These are phyloP conservation scores for Drosophila simulans DNA, from an alignment of 1,140 invertebrate species.

Conservation along the genomic window DNA sequence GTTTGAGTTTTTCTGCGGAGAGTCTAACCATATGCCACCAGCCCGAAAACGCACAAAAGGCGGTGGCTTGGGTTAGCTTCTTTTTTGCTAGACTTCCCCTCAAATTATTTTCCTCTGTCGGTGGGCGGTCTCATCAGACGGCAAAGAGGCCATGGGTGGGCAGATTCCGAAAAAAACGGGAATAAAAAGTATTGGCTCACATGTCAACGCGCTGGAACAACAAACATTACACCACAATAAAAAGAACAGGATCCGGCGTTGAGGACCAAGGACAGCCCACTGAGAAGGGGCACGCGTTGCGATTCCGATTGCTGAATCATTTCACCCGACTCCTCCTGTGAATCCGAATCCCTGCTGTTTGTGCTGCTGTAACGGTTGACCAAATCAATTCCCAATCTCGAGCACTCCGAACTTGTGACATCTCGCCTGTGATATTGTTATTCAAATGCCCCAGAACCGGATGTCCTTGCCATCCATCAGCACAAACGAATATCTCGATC, in stretches of 20 bases:
- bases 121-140: slow-evolving; percentile 77
- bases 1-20: slow-evolving; percentile 20
- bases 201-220: slow-evolving; percentile 76
- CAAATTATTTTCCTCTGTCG: slow-evolving; percentile 26
- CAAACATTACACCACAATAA: slow-evolving; percentile 74
- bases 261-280: slow-evolving; percentile 52
- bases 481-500: slow-evolving; percentile 12
- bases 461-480: slow-evolving; percentile 47
- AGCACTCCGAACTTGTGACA: slow-evolving; percentile 39
- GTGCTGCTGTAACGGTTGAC: slow-evolving; percentile 74
- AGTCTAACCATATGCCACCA: slow-evolving; percentile 66
- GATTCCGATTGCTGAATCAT: slow-evolving; percentile 55
- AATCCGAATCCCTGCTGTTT: slow-evolving; percentile 13
- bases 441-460: slow-evolving; percentile 65
- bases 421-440: slow-evolving; percentile 62
- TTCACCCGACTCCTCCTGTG: slow-evolving; percentile 1
- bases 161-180: background rate
- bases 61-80: slow-evolving; percentile 9
- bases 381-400: slow-evolving; percentile 66
- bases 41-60: slow-evolving; percentile 45
- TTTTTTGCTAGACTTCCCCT: slow-evolving; percentile 28
- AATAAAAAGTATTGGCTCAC: slow-evolving; percentile 53
- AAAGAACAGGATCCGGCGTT: slow-evolving; percentile 46
- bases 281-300: slow-evolving; percentile 46
- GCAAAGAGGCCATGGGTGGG: slow-evolving; percentile 69